Percentiles rank a stretch among this genome's conserved stretches.
These are phyloP conservation scores for Ceratina australensis DNA, from an alignment of 1,140 invertebrate genomes.

Conservation along the genomic window DNA sequence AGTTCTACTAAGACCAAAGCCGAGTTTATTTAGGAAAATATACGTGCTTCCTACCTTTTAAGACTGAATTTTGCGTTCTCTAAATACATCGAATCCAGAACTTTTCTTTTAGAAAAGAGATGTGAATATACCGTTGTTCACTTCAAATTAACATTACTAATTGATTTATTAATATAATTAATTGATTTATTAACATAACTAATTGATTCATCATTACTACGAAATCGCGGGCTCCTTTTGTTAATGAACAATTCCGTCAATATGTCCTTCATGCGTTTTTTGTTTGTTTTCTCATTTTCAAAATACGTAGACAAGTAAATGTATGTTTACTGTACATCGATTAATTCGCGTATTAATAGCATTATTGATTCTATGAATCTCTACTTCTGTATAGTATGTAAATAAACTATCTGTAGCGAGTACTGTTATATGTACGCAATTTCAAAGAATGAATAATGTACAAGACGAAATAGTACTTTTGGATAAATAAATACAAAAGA, in stretches of 20 bases:
- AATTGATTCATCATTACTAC: conserved; percentile 14
- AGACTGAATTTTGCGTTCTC: conserved; percentile 56
- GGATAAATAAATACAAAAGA: conserved; percentile 35
- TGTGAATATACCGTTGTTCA: conserved; percentile 9
- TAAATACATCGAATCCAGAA: conserved; percentile 46
- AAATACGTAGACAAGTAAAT: conserved; percentile 21
- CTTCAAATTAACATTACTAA: conserved; percentile 7
- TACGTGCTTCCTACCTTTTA: conserved; percentile 53
- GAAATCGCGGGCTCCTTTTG: neutral
- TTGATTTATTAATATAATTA: too few species aligned
- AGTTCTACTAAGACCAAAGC: conserved; percentile 46
- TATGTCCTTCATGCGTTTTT: conserved; percentile 16
- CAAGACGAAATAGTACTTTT: conserved; percentile 36
- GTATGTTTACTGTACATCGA: conserved; percentile 22
- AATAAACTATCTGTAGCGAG: conserved; percentile 39
- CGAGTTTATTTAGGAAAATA: conserved; percentile 40
- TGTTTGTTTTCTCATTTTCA: conserved; percentile 24
- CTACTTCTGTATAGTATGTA: conserved; percentile 48
- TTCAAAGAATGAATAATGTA: conserved; percentile 38
- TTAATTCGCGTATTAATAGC: conserved; percentile 42
- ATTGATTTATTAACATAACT: too few species aligned
- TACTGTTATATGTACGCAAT: conserved; percentile 37
- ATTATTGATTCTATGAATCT: conserved; percentile 50
- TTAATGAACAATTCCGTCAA: conserved; percentile 17
- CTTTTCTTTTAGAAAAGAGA: conserved; percentile 21